Base-by-base conservation (phyloP, 2,113 vertebrate genomes). In the Orycteropus afer region DNA sequence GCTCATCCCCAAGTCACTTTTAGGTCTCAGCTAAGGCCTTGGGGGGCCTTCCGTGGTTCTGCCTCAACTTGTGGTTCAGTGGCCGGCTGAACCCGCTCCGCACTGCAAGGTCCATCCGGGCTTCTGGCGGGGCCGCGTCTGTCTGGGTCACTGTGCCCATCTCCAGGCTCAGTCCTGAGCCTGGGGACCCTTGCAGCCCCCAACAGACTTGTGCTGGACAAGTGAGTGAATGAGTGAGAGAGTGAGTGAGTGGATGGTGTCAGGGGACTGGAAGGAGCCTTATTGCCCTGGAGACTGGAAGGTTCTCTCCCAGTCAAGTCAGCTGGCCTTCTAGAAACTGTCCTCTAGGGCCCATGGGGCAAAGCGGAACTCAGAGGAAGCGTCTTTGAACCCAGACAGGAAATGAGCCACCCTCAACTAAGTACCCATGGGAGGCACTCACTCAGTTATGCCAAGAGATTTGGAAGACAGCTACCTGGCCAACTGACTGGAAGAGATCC, bases 231-330 rank as follows among this genome's bases (percentile, higher is more conserved):
- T 17, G 65, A 67, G 5, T 15, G 34, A 67, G 34, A 13, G 34
- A 37, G 20, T 10, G 7, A 17, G 23, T 18, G 57, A 42, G 3
- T 14, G 4, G 23, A 20, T 57, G n/a, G n/a, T n/a, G 3, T 9
- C 0, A 0, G 40, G 6, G n/a, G 63, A 8, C 45, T 0, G 3
- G 2, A 37, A 53, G 13, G 0, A 8, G 22, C 8, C 5, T 15
- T 2, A 25, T 4, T 1, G 1, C 20, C 0, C 0, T 5, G 63
- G 45, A 25, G 51, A 25, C 0, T 14, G 53, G 23, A 17, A 73
- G 51, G 3, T 27, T 12, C 49, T 23, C 5, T 49, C 86, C 57
- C 15, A 3, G n/a, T 7, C 61, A 5, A 55, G 47, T 47, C 76
- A 32, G 14, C 55, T 5, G 11, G 34, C 45, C 55, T 27, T 32